Conservation (phyloP, 2,797 vertebrate genomes). For the Distichodus sexfasciatus region DNA sequence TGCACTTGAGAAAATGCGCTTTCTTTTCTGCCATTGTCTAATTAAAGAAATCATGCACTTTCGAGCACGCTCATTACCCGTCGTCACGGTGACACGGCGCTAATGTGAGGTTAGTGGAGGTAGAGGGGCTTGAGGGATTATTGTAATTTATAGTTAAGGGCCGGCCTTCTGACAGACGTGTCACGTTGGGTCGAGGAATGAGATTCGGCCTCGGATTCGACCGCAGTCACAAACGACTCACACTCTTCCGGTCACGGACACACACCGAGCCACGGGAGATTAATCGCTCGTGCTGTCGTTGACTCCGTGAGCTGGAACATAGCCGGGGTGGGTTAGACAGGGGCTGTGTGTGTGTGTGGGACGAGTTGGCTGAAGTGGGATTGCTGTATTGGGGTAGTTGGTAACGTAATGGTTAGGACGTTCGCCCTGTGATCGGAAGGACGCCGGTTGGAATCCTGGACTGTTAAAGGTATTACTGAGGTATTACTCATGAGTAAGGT, state of each 20-base stretch:
- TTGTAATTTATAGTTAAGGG: constrained; percentile 26
- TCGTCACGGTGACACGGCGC: neutral
- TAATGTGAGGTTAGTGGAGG: neutral
- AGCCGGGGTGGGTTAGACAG: neutral
- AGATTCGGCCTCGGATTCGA: constrained; percentile 15
- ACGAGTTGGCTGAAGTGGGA: no score
- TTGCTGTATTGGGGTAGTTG: no score
- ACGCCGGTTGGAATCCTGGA: no score
- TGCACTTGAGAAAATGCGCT: neutral
- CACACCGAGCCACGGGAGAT: constrained; percentile 8
- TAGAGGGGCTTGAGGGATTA: constrained; percentile 11
- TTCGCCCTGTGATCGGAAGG: no score
- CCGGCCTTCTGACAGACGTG: neutral
- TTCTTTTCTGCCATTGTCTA: neutral
- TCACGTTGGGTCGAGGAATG: constrained; percentile 8
- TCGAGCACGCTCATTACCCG: constrained; percentile 2
- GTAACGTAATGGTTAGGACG: no score
- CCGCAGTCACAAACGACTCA: neutral
- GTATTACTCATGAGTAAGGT: no score
- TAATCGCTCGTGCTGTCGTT: constrained; percentile 21
- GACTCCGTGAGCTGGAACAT: neutral
- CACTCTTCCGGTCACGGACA: neutral
- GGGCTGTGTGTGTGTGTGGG: no score
- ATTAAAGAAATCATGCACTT: neutral
- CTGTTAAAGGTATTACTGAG: no score